These are phyloP conservation scores for Corythaeola cristata DNA, from an alignment of 2,113 vertebrate genomes.

Conservation along the genomic window DNA sequence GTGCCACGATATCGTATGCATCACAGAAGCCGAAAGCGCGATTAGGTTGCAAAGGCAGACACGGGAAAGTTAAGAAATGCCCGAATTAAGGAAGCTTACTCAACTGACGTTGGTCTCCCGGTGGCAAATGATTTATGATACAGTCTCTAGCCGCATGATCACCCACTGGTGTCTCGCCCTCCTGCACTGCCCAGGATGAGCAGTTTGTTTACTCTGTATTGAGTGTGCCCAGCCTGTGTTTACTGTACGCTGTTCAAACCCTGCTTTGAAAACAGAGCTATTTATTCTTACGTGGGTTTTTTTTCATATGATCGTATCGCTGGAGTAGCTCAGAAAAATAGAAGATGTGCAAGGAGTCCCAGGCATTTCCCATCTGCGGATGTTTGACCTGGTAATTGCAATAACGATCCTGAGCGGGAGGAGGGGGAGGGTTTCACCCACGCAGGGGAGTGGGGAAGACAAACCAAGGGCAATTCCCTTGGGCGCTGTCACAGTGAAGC, in stretches of 20 bases:
- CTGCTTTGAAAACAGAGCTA: neutral
- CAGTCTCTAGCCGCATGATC: neutral
- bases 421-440: neutral
- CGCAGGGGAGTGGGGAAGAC: neutral
- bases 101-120: neutral
- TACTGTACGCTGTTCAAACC: neutral
- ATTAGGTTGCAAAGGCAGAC: neutral
- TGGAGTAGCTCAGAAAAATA: neutral
- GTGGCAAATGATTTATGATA: neutral
- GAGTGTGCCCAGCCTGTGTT: neutral
- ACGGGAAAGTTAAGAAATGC: conserved; percentile 11
- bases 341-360: neutral
- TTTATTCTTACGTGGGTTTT: neutral
- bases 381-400: neutral
- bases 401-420: neutral
- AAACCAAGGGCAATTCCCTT: neutral
- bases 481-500: neutral
- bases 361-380: neutral
- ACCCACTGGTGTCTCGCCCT: neutral
- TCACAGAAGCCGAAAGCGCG: neutral
- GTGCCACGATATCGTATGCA: neutral
- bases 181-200: neutral
- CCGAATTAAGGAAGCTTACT: neutral
- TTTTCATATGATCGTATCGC: neutral
- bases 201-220: neutral